Percentiles rank a stretch among this genome's conserved stretches.
Conservation (phyloP, 2,797 vertebrate genomes). For the Acanthiza pusilla region DNA sequence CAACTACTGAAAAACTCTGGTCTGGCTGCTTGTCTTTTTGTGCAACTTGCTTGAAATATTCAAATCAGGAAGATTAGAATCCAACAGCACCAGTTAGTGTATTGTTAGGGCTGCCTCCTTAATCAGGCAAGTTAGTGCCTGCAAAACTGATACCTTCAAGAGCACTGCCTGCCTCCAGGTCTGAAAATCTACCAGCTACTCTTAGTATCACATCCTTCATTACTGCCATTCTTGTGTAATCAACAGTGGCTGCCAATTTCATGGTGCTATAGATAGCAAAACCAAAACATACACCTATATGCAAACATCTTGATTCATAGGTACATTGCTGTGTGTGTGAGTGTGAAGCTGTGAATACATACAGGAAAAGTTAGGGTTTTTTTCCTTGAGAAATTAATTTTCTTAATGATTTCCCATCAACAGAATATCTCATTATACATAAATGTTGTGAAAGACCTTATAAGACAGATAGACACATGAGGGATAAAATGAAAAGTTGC, state of each 20-base stretch:
- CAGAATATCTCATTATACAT: background rate
- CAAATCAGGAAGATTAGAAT: background rate
- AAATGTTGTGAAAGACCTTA: slow-evolving; percentile 49
- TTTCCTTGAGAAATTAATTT: slow-evolving; percentile 41
- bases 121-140: background rate
- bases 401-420: background rate
- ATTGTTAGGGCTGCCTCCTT: background rate
- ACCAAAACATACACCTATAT: background rate
- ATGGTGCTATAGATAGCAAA: background rate
- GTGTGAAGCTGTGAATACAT: background rate
- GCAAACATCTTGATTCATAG: background rate
- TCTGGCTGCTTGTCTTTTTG: background rate
- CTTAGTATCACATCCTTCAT: background rate
- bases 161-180: background rate
- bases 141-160: background rate
- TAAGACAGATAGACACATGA: background rate
- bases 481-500: slow-evolving; percentile 32
- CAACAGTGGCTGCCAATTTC: background rate
- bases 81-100: background rate
- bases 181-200: background rate
- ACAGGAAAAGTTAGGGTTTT: accelerated
- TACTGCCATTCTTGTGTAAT: background rate
- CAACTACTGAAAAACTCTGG: background rate
- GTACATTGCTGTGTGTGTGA: background rate
- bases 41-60: background rate